Evolutionary conservation across 2,888 invertebrate species (phyloP), one percentile per base, ranked within the genome.

Genomic region (Tenthredo livida): DNA sequence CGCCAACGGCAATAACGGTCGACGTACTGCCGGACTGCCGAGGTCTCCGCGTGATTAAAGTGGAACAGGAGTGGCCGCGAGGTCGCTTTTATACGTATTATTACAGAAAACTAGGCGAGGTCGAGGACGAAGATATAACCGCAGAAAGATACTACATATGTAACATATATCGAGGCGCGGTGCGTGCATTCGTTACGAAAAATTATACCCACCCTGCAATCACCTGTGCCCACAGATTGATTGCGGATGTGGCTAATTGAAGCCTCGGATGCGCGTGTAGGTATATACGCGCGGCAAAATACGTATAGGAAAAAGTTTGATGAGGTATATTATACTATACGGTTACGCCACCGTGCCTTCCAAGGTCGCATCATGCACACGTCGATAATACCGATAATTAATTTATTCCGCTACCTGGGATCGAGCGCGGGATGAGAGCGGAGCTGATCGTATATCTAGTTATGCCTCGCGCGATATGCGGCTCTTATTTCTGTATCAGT

Each of bases 31-130:
- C 75, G 47, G 33, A 61, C 80, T 33, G 50, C 80, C 50, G 50
- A 77, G 77, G 50, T 77, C 77, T 21, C 47, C 15, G 25, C 54
- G 50, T 80, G 37, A 80, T 80, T 80, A 80, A 61, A 80, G 58
- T 80, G 29, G 58, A 58, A 80, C 80, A 80, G 61, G 80, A 80
- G 80, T 50, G 80, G 61, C 80, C 58, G 21, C 61, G 61, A 40
- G 47, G 54, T 29, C 33, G 47, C 21, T 80, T 21, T 37, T 21
- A 54, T 77, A 21, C 72, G 40, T 70, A 70, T 37, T 37, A 70
- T 70, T 33, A 37, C n/a, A 70, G 29, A 17, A 1, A 9, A 70
- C 70, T 29, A 33, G 37, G 70, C 70, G 70, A 70, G 61, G 33
- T 70, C 37, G 37, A 70, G 75, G 47, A 75, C 47, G 75, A 75